Conservation (phyloP, 2,113 vertebrate genomes). For the Gallinago undulata region DNA sequence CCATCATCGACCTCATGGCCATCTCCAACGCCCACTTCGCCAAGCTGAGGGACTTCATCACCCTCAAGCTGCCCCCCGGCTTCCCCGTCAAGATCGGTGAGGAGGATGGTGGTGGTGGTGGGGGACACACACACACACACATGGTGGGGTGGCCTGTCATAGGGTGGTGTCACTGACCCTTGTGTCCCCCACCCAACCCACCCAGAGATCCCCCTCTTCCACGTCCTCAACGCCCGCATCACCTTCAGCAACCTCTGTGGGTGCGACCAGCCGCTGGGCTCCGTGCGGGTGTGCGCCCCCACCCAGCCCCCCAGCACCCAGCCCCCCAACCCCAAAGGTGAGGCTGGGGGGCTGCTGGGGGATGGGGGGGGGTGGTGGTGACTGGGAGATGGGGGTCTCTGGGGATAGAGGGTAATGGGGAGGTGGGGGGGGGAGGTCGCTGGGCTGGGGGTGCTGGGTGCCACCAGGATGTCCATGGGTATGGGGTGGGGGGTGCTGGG, state of each 20-base stretch:
- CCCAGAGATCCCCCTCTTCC: slow-evolving; percentile 95
- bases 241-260: slow-evolving; percentile 96
- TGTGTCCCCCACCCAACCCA: not conserved
- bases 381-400: not conserved
- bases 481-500: not conserved
- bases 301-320: not conserved
- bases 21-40: slow-evolving; percentile 96
- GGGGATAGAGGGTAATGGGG: not conserved
- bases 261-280: slow-evolving; percentile 85
- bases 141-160: fast-evolving
- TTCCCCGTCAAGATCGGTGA: slow-evolving; percentile 96
- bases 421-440: not conserved
- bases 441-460: not conserved
- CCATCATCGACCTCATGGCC: slow-evolving; percentile 98
- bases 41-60: slow-evolving; percentile 95
- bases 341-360: not conserved
- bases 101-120: not conserved
- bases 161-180: not conserved
- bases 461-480: not conserved
- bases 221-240: slow-evolving; percentile 95
- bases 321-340: not conserved
- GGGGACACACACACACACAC: no score
- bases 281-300: slow-evolving; percentile 67
- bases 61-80: slow-evolving; percentile 89
- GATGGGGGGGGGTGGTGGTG: fast-evolving